phyloP scores from a whole-genome alignment of 2,797 vertebrate species.

The Emys orbicularis region DNA sequence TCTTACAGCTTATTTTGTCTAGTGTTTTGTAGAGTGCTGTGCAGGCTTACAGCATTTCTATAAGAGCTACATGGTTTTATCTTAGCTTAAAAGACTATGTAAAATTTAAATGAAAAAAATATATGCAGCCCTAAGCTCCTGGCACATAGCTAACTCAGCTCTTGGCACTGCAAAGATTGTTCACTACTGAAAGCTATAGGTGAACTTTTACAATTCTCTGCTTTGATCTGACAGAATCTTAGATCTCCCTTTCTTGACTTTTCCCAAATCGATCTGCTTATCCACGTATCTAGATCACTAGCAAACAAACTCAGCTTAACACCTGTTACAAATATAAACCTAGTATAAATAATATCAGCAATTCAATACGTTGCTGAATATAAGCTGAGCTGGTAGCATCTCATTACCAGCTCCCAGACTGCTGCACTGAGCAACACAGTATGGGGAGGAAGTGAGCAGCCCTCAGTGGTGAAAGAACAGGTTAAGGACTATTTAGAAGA shows the following conservation, averaged over 20 bases:
- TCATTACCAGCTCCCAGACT: background rate
- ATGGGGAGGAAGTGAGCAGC: too few relatives aligned
- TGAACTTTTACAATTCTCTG: background rate
- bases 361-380: background rate
- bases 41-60: background rate
- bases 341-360: background rate
- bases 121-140: background rate
- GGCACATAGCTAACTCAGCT: background rate
- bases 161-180: rapidly evolving
- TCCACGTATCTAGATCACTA: background rate
- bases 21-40: background rate
- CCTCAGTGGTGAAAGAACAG: too few relatives aligned
- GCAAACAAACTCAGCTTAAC: background rate
- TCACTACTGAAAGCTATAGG: background rate
- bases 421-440: too few relatives aligned
- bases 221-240: background rate
- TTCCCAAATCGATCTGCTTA: background rate
- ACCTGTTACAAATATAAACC: too few relatives aligned
- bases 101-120: background rate
- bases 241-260: background rate
- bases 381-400: background rate
- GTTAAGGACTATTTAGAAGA: too few relatives aligned
- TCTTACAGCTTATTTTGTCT: too few relatives aligned
- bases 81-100: background rate
- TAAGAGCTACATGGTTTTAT: background rate